Percentiles rank a stretch among this genome's conserved stretches.
Evolutionary conservation across 2,797 vertebrate genomes (phyloP).

Genomic region (Neomorphus geoffroyi): DNA sequence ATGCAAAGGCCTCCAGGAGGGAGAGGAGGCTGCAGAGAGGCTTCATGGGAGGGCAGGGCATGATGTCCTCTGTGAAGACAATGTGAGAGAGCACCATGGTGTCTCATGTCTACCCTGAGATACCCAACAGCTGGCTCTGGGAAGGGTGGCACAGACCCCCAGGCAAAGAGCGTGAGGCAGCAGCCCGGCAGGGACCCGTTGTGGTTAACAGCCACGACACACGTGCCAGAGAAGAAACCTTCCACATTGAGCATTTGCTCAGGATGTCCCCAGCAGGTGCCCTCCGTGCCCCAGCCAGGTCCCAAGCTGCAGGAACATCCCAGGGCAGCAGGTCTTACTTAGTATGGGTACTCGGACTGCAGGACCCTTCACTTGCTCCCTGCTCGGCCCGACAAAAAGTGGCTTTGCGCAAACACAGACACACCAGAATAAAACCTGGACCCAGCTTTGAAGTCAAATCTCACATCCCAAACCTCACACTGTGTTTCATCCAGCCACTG

Average conservation of each 20-base stretch:
- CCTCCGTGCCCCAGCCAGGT: rapidly evolving
- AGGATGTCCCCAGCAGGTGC: neutral
- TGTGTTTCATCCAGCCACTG: rapidly evolving
- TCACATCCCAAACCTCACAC: neutral
- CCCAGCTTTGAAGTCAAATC: neutral
- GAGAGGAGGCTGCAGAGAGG: neutral
- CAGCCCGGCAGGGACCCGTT: rapidly evolving
- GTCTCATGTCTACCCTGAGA: neutral
- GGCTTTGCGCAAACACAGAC: rapidly evolving
- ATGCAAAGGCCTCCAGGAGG: neutral
- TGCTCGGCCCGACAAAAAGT: neutral
- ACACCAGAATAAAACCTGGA: neutral
- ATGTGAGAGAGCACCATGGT: neutral
- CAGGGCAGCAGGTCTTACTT: rapidly evolving
- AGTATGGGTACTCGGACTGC: rapidly evolving
- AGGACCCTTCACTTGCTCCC: neutral
- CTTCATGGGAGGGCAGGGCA: neutral
- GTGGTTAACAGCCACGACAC: neutral
- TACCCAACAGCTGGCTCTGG: neutral
- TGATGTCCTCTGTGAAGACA: rapidly evolving
- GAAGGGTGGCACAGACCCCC: neutral
- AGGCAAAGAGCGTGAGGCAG: neutral
- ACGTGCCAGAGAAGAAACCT: neutral
- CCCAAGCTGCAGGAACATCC: neutral
- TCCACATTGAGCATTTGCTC: neutral